A percentile compares a stretch with the other conserved stretches of the same genome.
These are phyloP conservation scores for Trilocha varians DNA, from an alignment of 2,888 invertebrate genomes.

Conservation along the genomic window DNA sequence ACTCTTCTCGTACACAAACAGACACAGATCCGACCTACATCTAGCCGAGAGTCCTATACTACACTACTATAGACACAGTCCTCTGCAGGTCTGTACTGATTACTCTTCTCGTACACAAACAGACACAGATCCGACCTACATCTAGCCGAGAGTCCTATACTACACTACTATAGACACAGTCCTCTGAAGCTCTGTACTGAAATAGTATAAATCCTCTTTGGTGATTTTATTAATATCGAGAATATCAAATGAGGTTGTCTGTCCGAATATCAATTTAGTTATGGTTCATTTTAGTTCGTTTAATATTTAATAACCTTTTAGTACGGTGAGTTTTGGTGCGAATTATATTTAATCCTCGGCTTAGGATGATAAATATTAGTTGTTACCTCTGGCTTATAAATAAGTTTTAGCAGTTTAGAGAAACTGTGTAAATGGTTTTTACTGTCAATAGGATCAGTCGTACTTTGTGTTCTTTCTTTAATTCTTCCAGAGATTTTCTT, in stretches of 20 bases:
- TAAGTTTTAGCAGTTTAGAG: no score
- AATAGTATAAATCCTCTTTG: not conserved
- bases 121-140: not conserved
- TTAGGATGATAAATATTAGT: not conserved
- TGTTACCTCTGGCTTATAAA: no score
- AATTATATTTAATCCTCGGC: not conserved
- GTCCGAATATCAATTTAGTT: constrained; percentile 6
- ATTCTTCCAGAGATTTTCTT: no score
- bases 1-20: no score
- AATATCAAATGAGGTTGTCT: constrained; percentile 3
- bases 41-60: not conserved
- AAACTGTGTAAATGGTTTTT: no score
- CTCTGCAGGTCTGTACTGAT: not conserved
- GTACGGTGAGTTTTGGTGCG: not conserved
- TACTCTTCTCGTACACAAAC: not conserved
- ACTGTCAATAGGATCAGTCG: no score
- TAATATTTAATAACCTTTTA: constrained; percentile 4
- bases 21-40: not conserved
- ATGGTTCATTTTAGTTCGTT: constrained; percentile 1
- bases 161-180: not conserved
- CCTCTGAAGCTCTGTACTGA: not conserved
- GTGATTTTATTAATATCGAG: constrained; percentile 1
- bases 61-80: not conserved
- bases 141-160: not conserved
- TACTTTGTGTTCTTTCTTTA: no score